Conservation (phyloP, 2,113 vertebrate species). For the Lipotes vexillifer region DNA sequence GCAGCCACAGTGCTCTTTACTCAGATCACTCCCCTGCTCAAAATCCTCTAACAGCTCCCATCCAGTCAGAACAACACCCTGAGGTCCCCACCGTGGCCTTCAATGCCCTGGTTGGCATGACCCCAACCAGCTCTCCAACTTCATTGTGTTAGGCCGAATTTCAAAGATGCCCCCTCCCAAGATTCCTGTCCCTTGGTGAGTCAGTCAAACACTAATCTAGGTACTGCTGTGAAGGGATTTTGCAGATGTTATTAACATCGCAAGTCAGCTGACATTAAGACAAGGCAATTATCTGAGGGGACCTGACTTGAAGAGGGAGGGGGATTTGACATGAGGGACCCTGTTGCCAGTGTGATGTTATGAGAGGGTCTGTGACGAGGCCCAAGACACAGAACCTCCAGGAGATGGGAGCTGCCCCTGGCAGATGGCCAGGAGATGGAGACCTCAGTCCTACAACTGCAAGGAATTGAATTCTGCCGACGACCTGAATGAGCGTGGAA, state of each 20-base stretch:
- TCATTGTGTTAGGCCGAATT: background rate
- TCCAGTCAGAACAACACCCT: background rate
- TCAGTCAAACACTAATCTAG: background rate
- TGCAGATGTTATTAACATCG: background rate
- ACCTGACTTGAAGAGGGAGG: background rate
- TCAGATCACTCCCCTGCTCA: background rate
- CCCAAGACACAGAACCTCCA: background rate
- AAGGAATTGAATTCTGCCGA: background rate
- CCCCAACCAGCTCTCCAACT: background rate
- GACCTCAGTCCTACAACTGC: background rate
- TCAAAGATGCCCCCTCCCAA: background rate
- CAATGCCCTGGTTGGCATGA: fast-evolving
- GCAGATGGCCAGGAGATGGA: background rate
- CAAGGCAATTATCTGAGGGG: background rate
- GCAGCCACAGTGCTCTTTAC: background rate
- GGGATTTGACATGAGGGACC: background rate
- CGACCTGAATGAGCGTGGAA: background rate
- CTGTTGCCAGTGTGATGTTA: background rate
- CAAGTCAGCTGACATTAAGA: background rate
- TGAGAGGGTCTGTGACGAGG: background rate
- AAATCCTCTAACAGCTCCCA: background rate
- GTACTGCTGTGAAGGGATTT: background rate
- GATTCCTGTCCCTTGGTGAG: background rate
- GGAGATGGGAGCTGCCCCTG: background rate
- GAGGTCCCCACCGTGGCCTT: background rate